Evolutionary conservation across 2,888 invertebrate species (phyloP).

Genomic region (Drosophila phalerata): DNA sequence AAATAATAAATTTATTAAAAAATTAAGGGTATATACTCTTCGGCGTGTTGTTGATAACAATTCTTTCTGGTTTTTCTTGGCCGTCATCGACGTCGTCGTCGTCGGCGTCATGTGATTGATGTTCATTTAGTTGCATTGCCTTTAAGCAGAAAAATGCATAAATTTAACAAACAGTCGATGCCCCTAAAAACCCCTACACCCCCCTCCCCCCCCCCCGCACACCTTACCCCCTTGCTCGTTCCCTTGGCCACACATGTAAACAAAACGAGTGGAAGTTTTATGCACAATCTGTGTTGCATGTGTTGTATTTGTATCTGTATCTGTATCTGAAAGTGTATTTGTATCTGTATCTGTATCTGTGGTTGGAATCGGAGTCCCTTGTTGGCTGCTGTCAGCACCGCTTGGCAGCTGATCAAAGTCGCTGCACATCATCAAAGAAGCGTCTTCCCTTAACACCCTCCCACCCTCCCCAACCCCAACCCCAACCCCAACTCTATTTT

Average conservation of each 20-base stretch:
- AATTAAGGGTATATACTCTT: not conserved
- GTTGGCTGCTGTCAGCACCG: conserved; percentile 66
- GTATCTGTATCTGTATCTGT: not conserved
- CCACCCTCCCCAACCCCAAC: not conserved
- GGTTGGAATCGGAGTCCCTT: conserved; percentile 10
- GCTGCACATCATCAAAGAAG: conserved; percentile 54
- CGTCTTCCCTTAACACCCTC: not conserved
- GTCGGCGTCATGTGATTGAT: conserved; percentile 81
- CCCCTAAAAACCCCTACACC: not conserved
- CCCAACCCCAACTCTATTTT: conserved; percentile 49
- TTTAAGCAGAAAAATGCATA: conserved; percentile 83
- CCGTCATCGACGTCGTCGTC: conserved; percentile 30
- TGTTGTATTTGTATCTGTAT: conserved; percentile 51
- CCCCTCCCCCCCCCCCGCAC: not conserved
- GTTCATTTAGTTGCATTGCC: conserved; percentile 82
- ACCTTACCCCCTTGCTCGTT: not conserved
- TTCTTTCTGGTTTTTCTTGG: not conserved
- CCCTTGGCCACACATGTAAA: conserved; percentile 52
- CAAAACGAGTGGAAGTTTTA: conserved; percentile 65
- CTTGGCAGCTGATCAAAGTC: conserved; percentile 75
- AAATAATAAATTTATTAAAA: not conserved
- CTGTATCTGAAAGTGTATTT: not conserved
- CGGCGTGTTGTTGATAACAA: not conserved
- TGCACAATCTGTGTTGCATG: conserved; percentile 81
- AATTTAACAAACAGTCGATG: conserved; percentile 76